Conservation (phyloP, 2,113 vertebrate species). For the Nesoenas mayeri region DNA sequence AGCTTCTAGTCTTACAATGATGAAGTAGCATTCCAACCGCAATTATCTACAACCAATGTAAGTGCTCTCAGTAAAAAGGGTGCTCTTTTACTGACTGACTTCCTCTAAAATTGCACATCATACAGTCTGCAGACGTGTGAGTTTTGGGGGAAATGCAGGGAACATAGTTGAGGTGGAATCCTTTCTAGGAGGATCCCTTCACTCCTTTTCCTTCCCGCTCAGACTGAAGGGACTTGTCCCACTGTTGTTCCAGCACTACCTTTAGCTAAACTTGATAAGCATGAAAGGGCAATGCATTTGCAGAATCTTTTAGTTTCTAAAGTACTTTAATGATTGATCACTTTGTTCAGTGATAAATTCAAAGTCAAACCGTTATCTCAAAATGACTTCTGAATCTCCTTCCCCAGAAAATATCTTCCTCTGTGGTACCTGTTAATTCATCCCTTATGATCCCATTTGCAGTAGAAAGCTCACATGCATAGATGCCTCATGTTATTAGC, state of each 20-base stretch:
- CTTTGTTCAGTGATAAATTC: background rate
- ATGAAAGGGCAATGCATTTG: background rate
- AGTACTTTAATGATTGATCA: background rate
- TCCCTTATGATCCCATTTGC: background rate
- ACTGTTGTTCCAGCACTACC: background rate
- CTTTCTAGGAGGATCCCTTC: background rate
- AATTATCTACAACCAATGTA: fast-evolving
- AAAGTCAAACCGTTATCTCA: background rate
- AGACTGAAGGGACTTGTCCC: background rate
- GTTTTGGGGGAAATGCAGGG: background rate
- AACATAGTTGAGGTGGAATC: background rate
- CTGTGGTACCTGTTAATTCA: background rate
- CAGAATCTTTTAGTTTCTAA: background rate
- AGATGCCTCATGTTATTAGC: background rate
- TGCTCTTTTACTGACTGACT: background rate
- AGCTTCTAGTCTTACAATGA: background rate
- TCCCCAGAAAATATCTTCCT: background rate
- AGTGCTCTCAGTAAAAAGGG: background rate
- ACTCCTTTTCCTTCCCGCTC: background rate
- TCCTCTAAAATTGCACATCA: background rate
- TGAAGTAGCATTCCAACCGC: background rate
- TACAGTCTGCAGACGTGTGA: background rate
- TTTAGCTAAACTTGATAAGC: background rate
- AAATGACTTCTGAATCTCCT: background rate
- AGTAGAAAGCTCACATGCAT: background rate